Evolutionary conservation across 2,888 invertebrate species (phyloP).

Genomic region (Melanotus villosus): DNA sequence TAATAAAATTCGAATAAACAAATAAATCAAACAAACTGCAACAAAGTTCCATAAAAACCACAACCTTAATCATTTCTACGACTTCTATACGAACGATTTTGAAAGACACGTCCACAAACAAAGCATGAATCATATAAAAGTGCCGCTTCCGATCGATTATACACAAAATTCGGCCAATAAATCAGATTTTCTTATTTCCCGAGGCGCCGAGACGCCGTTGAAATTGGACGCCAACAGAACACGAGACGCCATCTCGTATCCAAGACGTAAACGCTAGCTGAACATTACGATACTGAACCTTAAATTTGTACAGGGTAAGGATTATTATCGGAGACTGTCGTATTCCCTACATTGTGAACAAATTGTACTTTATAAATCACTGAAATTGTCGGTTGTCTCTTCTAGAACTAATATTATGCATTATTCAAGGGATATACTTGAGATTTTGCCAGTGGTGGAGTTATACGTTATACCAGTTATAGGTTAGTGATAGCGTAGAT

Average conservation of each 20-base stretch:
- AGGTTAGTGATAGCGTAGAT: neutral
- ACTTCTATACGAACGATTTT: slow-evolving; percentile 32
- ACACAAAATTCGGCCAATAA: slow-evolving; percentile 56
- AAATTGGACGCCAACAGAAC: slow-evolving; percentile 55
- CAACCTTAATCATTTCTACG: slow-evolving; percentile 35
- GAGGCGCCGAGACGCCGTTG: slow-evolving; percentile 58
- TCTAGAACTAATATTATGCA: slow-evolving; percentile 54
- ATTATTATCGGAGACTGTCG: slow-evolving; percentile 36
- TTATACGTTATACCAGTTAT: too few species aligned
- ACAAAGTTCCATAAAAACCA: slow-evolving; percentile 26
- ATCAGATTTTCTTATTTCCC: slow-evolving; percentile 61
- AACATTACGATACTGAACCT: slow-evolving; percentile 25
- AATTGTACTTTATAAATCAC: slow-evolving; percentile 53
- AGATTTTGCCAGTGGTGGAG: slow-evolving; percentile 49
- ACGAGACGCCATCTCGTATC: slow-evolving; percentile 56
- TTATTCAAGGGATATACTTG: slow-evolving; percentile 54
- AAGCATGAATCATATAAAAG: slow-evolving; percentile 37
- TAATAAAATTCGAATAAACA: slow-evolving; percentile 1
- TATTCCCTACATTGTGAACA: slow-evolving; percentile 44
- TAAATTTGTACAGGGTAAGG: slow-evolving; percentile 32
- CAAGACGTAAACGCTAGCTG: slow-evolving; percentile 49
- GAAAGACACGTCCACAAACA: slow-evolving; percentile 37
- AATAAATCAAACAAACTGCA: slow-evolving; percentile 43
- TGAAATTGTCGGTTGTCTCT: slow-evolving; percentile 52
- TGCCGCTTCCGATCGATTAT: slow-evolving; percentile 31